Base-by-base conservation (phyloP, 2,797 vertebrate genomes). In the Crenuchus spilurus region DNA sequence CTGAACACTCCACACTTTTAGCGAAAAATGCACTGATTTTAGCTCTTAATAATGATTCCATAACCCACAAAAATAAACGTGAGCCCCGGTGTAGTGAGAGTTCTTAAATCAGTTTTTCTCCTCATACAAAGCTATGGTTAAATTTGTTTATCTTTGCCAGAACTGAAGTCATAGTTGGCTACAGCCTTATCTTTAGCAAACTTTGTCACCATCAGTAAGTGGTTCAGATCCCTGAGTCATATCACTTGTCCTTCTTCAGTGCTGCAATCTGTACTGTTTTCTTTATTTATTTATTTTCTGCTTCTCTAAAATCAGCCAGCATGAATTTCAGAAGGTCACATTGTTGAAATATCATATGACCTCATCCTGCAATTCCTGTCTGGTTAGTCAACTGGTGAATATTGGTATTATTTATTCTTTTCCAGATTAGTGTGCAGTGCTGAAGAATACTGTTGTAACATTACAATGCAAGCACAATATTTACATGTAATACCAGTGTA, bases 131-230 rank as follows among this genome's bases (percentile, higher is more conserved):
- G 73, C 80, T 76, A 70, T 62, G 72, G 33, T 54, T 44, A 60
- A 20, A 61, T 44, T 26, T n/a, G 72, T 51, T 31, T 61, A 42
- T 48, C 10, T 30, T 16, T 72, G 58, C 37, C 58, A 70, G 42
- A 44, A n/a, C 31, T 81, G 76, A 76, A 70, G 85, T 92, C 90
- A 92, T 84, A 8, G 52, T 77, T 91, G 89, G 89, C 88, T 41
- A 6, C 0, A 3, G 39, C 86, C 89, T 89, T 92, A 92, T 91
- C 88, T 44, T 77, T 84, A 81, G 84, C 83, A 87, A 85, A 89
- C 86, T 88, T 85, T 86, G 86, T 80, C 82, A 86, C 79, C 62
- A 73, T 70, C 73, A 77, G 63, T 16, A 64, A 72, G 72, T 65
- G 72, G 51, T 58, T 72, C 4, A 30, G 66, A 65, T 75, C 18